A percentile compares a stretch with the other conserved stretches of the same genome.
phyloP scores from a whole-genome alignment of 2,797 vertebrate genomes.

The Onychomys leucogaster region DNA sequence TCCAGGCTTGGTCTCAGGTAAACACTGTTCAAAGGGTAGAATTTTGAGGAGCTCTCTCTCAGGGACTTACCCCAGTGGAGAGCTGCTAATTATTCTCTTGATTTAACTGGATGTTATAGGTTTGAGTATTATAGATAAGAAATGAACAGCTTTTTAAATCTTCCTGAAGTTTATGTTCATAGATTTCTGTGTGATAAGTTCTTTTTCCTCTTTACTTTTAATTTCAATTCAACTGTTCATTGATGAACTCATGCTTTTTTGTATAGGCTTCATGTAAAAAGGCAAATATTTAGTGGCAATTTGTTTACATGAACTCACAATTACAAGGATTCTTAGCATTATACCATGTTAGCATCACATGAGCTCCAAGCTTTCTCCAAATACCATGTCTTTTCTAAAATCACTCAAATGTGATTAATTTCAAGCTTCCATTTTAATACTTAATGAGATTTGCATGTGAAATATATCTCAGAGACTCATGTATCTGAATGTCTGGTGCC shows the following conservation, averaged over 20 bases:
- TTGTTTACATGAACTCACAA: neutral
- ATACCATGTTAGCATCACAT: neutral
- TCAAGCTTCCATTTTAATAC: neutral
- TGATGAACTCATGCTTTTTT: neutral
- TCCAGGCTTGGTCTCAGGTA: neutral
- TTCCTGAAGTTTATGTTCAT: neutral
- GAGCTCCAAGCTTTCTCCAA: neutral
- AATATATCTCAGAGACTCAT: neutral
- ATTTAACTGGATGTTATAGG: neutral
- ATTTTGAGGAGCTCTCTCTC: slow-evolving; percentile 18
- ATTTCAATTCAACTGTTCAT: neutral
- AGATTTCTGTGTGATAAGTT: neutral
- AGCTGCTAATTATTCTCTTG: slow-evolving; percentile 45
- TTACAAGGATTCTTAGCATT: neutral
- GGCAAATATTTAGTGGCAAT: neutral
- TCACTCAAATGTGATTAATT: neutral
- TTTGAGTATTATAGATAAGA: neutral
- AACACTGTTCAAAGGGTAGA: slow-evolving; percentile 35
- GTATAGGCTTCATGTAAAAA: neutral
- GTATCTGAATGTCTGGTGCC: neutral
- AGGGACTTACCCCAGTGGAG: slow-evolving; percentile 52
- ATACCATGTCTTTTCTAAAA: neutral
- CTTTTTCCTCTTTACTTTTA: neutral
- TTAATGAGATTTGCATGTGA: neutral
- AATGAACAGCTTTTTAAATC: neutral